Base-by-base conservation (phyloP, 2,888 invertebrate genomes). In the Dascillus cervinus region DNA sequence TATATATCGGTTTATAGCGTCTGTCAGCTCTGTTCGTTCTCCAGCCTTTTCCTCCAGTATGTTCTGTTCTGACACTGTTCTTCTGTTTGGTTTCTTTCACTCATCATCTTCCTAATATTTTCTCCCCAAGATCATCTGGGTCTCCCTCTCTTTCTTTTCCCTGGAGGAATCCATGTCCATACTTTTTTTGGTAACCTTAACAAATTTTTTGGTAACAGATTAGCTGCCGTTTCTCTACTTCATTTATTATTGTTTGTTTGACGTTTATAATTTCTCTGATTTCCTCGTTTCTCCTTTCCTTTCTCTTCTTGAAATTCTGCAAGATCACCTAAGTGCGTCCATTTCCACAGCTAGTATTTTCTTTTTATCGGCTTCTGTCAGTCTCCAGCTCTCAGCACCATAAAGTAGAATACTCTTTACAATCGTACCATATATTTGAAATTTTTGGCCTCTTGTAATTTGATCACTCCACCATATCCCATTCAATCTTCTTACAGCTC, bases 361-460 rank as follows among this genome's bases (percentile, higher is more conserved):
- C 23, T 13, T 35, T 22, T 17, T 31, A 17, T 32, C 29, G n/a
- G 13, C 21, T 10, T 32, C 35, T 12, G 25, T 32, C 19, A 17
- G 24, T 23, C 32, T 26, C 32, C 35, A 39, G 10, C 26, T 26
- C 14, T 32, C 32, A 15, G 35, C 28, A 11, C 39, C 34, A 14
- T 25, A 35, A 2, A 35, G 21, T 25, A 22, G 15, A 9, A 13
- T 20, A 21, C 23, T 39, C 22, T 35, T 24, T 4, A 39, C 19
- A 11, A 32, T 20, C 14, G 28, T 29, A 8, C 28, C 30, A 25
- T 39, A 39, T 4, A 39, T 29, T 21, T 32, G 27, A 14, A 24
- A 20, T 12, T 30, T 36, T 1, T 22, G 5, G 11, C 22, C 22
- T 15, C 28, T 33, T n/a, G 23, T 30, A 9, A 32, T 39, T 31